Percentiles rank a stretch among this genome's conserved stretches.
These are phyloP conservation scores for Phylloscopus trochilus DNA, from an alignment of 2,113 vertebrate genomes.

Conservation along the genomic window DNA sequence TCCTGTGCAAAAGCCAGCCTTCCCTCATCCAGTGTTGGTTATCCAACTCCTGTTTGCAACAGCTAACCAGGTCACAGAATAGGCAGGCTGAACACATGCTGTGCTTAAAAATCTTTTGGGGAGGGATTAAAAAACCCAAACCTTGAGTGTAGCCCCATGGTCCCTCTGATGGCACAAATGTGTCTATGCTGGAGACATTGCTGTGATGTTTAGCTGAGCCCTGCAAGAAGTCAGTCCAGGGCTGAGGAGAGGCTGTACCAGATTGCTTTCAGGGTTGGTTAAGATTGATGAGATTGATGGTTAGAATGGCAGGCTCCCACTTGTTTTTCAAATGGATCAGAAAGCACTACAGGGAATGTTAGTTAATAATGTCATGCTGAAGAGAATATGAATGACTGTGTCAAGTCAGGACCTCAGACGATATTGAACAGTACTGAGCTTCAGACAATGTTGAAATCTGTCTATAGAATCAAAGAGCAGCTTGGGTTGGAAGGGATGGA, in stretches of 20 bases:
- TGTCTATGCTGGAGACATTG: not conserved
- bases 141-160: not conserved
- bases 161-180: not conserved
- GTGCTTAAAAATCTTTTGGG: not conserved
- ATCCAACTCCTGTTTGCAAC: not conserved
- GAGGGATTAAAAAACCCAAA: not conserved
- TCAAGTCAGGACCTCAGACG: not conserved
- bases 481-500: not conserved
- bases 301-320: not conserved
- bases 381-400: not conserved
- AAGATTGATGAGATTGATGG: not conserved
- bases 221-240: not conserved
- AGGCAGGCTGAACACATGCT: not conserved
- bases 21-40: accelerated
- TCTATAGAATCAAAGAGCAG: not conserved
- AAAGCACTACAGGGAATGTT: not conserved
- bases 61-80: not conserved
- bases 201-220: not conserved
- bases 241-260: not conserved
- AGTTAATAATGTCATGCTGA: not conserved
- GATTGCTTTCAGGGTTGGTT: not conserved
- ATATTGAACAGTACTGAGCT: not conserved
- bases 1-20: not conserved
- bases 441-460: not conserved
- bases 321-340: not conserved